Base-by-base conservation (phyloP, 2,113 vertebrate genomes). In the Acinonyx jubatus region DNA sequence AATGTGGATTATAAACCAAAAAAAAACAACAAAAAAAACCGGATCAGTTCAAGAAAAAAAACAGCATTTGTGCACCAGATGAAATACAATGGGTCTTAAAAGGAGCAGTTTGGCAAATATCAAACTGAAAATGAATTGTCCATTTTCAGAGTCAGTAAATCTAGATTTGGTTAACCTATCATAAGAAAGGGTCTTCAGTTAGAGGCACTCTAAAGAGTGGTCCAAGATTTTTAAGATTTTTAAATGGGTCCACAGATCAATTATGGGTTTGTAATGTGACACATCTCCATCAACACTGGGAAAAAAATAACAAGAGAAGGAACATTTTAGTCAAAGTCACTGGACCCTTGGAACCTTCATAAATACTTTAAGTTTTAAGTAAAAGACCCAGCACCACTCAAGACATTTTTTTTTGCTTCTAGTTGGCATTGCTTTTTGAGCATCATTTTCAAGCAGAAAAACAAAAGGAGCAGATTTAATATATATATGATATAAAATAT, bases 231-330 rank as follows among this genome's bases (percentile, higher is more conserved):
- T 61, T 7, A 74, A 79, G 50, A 29, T 12, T 52, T 65, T 48
- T 41, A 13, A 96, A 61, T 55, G 21, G 2, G 84, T 66, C 2
- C 11, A 45, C 5, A 38, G 11, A 55, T 33, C 27, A 12, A 12
- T 18, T 21, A 19, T 11, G 81, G 11, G 5, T 68, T 79, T 93
- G 7, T 84, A 74, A 76, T 25, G 19, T 16, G 3, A 27, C 36
- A 14, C 1, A 29, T 5, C 10, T 61, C 61, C 9, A 41, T 4
- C 16, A 31, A 45, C 7, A n/a, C 0, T 52, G 31, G 21, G 6
- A 36, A 57, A 84, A 65, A 65, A n/a, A 38, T 31, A 36, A 61
- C 2, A 57, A 79, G 66, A 65, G 7, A 33, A 45, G 12, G 15
- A 4, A 23, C 4, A 81, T 29, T 16, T 36, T 83, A 73, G 29